Evolutionary conservation across 2,113 vertebrate genomes (phyloP), one percentile per base, ranked within the genome.

Genomic region (Diadophis punctatus): DNA sequence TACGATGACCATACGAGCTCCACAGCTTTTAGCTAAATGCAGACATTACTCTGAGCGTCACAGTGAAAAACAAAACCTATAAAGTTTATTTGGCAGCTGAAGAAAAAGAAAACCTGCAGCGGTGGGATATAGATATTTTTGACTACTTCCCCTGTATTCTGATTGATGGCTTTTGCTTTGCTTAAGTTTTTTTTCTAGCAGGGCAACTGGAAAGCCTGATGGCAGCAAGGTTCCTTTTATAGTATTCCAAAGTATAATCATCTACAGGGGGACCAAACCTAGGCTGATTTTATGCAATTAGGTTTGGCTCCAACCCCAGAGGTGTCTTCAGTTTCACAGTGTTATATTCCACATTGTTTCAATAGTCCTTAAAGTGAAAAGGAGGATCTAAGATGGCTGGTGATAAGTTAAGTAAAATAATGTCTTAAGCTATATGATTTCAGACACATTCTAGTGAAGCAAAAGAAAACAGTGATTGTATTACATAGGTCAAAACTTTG

Each of bases 201-300:
- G 85, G 88, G 87, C 86, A 93, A 80, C 94, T 87, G 63, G 90
- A 93, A 86, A 68, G 87, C 60, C 3, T 80, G 68, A 80, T 93
- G 93, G 91, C 94, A 94, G 89, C 91, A 90, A 93, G 93, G 87
- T 94, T 90, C 92, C 95, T 97, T 96, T 97, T 34, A 96, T 96
- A 95, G 90, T n/a, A 88, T 89, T 96, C 96, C 96, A 97, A 95
- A 88, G 60, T 95, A 95, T 96, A 96, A 97, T 95, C 91, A 93
- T 92, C 96, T 94, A 27, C 93, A 97, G 96, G 91, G 91, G 96
- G 96, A 96, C 95, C 93, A 96, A 95, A 95, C 90, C 94, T 88
- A 93, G 95, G 95, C 96, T 97, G 86, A 48, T 60, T 96, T 93
- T 94, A 89, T 91, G 93, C 95, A 94, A 55, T 96, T 95, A 91